A percentile compares a stretch with the other conserved stretches of the same genome.
phyloP scores from a whole-genome alignment of 2,113 vertebrate species.

The Solenodon paradoxus region DNA sequence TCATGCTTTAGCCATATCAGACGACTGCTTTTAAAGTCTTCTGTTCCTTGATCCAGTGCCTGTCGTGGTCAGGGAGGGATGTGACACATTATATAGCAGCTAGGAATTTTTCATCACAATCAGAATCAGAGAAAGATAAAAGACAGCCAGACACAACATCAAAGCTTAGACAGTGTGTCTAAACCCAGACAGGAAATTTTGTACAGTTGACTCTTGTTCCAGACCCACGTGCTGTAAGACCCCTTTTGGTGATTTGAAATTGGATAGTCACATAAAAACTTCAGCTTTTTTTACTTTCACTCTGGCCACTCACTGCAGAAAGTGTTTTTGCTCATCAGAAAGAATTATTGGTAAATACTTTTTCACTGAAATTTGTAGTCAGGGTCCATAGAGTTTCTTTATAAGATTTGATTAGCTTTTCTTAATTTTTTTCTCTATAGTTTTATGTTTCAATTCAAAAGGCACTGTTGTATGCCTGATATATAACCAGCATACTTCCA shows the following conservation, averaged over 20 bases:
- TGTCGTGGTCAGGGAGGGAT: not conserved
- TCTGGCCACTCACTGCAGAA: not conserved
- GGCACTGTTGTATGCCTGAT: not conserved
- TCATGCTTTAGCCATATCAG: not conserved
- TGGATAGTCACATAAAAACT: not conserved
- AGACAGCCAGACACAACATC: not conserved
- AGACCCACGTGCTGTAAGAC: not conserved
- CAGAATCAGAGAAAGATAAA: slow-evolving; percentile 30
- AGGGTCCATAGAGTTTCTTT: not conserved
- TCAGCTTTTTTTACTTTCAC: not conserved
- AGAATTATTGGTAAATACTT: not conserved
- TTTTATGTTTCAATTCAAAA: slow-evolving; percentile 3
- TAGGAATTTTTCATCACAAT: not conserved
- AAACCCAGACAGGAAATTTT: not conserved
- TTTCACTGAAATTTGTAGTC: not conserved
- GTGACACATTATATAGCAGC: not conserved
- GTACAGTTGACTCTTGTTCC: not conserved
- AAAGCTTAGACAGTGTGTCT: not conserved
- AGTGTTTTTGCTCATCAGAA: not conserved
- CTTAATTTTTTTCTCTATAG: not conserved
- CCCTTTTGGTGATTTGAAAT: not conserved
- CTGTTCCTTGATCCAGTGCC: not conserved
- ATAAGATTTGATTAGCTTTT: not conserved
- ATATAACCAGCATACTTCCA: not conserved
- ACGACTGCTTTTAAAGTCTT: not conserved